Conservation (phyloP, 1,140 invertebrate genomes). For the Drosophila kohkoa region DNA sequence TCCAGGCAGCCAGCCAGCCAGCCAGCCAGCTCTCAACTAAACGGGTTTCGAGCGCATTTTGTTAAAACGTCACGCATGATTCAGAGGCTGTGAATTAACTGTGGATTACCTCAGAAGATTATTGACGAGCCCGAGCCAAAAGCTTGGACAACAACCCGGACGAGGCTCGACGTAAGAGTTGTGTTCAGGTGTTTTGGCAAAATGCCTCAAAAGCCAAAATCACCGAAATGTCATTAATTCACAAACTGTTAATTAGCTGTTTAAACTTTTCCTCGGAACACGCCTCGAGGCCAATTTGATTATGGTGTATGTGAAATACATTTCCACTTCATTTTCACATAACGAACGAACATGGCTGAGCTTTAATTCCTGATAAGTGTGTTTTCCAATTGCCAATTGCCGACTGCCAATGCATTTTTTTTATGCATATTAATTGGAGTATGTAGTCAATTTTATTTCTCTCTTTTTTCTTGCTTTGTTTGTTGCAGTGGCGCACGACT, state of each 20-base stretch:
- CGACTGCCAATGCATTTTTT: neutral
- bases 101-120: constrained; percentile 46
- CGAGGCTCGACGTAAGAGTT: neutral
- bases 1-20: constrained; percentile 54
- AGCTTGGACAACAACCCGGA: neutral
- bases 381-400: constrained; percentile 14
- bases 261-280: constrained; percentile 38
- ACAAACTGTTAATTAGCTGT: constrained; percentile 34
- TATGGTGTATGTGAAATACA: constrained; percentile 29
- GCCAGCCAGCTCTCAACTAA: constrained; percentile 18
- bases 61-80: constrained; percentile 45
- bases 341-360: constrained; percentile 13
- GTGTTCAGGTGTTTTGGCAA: constrained; percentile 26
- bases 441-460: constrained; percentile 21
- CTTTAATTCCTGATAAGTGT: constrained; percentile 42
- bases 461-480: neutral
- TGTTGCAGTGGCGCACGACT: constrained; percentile 15
- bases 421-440: constrained; percentile 57
- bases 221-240: constrained; percentile 27
- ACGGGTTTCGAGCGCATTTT: constrained; percentile 37
- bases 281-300: constrained; percentile 27
- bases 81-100: constrained; percentile 33
- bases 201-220: constrained; percentile 2
- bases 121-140: neutral
- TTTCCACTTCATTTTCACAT: constrained; percentile 16